These are phyloP conservation scores for Mechanitis mazaeus DNA, from an alignment of 2,888 invertebrate species.

Conservation along the genomic window DNA sequence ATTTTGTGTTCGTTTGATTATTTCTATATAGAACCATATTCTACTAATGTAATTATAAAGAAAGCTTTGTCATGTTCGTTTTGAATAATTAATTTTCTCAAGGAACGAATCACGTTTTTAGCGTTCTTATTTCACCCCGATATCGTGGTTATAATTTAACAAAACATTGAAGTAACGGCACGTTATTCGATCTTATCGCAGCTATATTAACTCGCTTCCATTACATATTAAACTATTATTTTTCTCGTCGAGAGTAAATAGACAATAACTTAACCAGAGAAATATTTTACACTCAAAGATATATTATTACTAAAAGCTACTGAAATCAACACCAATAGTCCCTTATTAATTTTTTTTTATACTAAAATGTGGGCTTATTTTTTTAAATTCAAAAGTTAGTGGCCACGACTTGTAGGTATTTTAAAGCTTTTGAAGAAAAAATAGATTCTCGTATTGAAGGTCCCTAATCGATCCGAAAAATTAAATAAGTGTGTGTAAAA, in stretches of 20 bases:
- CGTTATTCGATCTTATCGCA: conserved; percentile 16
- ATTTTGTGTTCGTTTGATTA: too few species aligned
- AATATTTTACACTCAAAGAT: conserved; percentile 9
- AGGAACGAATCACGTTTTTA: not conserved
- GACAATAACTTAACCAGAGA: conserved; percentile 10
- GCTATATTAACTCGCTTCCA: conserved; percentile 19
- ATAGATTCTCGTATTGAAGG: too few species aligned
- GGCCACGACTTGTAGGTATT: too few species aligned
- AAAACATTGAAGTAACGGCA: conserved; percentile 6
- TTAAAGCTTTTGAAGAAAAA: too few species aligned
- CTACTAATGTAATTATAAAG: not conserved
- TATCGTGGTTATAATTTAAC: conserved; percentile 3
- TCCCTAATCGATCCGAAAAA: too few species aligned
- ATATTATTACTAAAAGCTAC: conserved; percentile 15
- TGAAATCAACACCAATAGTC: not conserved
- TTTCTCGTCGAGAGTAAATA: conserved; percentile 7
- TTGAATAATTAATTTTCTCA: not conserved
- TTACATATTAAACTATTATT: conserved; percentile 20
- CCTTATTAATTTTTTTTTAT: too few species aligned
- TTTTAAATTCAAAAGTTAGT: too few species aligned
- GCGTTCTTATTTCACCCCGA: not conserved
- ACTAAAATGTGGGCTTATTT: too few species aligned
- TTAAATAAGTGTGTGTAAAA: too few species aligned
- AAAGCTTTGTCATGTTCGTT: too few species aligned
- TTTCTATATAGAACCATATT: not conserved